These are phyloP conservation scores for Zeugodacus cucurbitae DNA, from an alignment of 1,140 invertebrate species.

Conservation along the genomic window DNA sequence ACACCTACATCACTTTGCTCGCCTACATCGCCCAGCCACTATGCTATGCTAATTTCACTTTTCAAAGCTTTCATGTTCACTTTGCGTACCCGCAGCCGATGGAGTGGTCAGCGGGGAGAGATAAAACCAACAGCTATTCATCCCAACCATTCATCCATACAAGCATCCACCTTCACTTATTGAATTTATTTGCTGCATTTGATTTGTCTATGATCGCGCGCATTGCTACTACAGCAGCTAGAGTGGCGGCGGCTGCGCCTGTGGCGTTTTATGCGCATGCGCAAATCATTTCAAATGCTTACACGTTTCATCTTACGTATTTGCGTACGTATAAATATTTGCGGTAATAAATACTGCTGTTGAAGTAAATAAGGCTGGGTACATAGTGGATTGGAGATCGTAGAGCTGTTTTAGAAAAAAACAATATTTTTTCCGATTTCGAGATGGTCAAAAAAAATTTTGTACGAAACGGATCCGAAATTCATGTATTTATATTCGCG, in stretches of 20 bases:
- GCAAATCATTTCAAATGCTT: constrained; percentile 33
- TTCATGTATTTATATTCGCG: too few relatives aligned
- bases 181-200: neutral
- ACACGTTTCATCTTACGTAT: neutral
- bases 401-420: neutral
- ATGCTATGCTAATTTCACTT: neutral
- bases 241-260: neutral
- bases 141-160: neutral
- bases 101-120: neutral
- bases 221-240: neutral
- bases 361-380: neutral
- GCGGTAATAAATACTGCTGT: neutral
- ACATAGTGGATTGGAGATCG: neutral
- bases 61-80: neutral
- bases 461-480: too few relatives aligned
- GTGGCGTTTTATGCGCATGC: neutral
- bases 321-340: neutral
- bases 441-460: too few relatives aligned
- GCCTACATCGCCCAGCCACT: neutral
- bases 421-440: too few relatives aligned
- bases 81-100: neutral
- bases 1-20: neutral
- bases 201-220: neutral
- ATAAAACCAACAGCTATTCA: neutral
- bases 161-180: neutral